Evolutionary conservation across 2,797 vertebrate species (phyloP), one percentile per base, ranked within the genome.

Genomic region (Sciurus vulgaris): DNA sequence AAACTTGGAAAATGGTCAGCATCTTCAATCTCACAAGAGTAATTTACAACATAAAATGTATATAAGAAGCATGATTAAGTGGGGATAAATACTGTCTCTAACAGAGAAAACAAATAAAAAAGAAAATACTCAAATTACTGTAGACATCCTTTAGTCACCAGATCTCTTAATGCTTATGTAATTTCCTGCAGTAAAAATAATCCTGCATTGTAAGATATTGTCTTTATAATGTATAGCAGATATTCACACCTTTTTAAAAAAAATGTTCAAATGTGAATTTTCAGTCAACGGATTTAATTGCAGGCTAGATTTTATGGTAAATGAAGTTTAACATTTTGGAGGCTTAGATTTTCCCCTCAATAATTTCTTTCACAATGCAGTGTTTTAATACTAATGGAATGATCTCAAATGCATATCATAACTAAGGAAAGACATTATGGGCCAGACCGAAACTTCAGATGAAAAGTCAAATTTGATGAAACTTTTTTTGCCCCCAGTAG

Each of bases 221-320:
- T 70, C 82, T 35, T 47, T 61, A 8, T 81, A 74, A 82, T 51
- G 38, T n/a, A 78, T 41, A 86, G 26, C 28, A 70, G 30, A 86
- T 33, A 76, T 33, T 93, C 33, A 2, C 49, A 95, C 3, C 15
- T 92, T 85, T 74, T 81, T 59, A 67, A 86, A 87, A 86, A 87
- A 94, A 89, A 49, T 49, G 20, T 69, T 92, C 76, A 77, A 70
- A 95, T 41, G 26, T 92, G 79, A 96, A 41, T 96, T 83, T 85
- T 96, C 44, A 65, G 3, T 79, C 38, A 51, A 33, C 54, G 15
- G 49, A 35, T 89, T 94, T 95, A 67, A 35, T 77, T 96, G 67
- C n/a, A 63, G 35, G 69, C 61, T 33, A 84, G 51, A 85, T 94
- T 91, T 95, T 93, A 89, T 91, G 47, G 76, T 88, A 93, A 77